Percentiles rank a stretch among this genome's conserved stretches.
Conservation (phyloP, 2,888 invertebrate species). For the Morpho deidamia region DNA sequence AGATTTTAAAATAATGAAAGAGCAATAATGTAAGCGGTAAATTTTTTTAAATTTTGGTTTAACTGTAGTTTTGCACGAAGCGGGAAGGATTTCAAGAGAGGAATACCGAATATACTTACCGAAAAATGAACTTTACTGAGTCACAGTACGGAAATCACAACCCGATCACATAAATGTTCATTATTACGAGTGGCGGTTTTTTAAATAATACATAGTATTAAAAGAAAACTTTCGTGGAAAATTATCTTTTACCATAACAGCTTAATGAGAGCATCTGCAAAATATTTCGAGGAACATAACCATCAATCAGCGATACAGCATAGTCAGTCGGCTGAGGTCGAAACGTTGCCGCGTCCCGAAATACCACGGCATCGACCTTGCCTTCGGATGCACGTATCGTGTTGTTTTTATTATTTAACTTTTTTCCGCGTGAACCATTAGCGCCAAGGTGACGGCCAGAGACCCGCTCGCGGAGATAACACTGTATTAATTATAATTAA, state of each 20-base stretch:
- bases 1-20: no score
- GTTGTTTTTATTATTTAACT: slow-evolving; percentile 65
- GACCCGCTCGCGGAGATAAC: slow-evolving; percentile 5
- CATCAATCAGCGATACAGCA: slow-evolving; percentile 61
- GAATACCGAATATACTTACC: no score
- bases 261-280: slow-evolving; percentile 40
- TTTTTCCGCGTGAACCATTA: slow-evolving; percentile 52
- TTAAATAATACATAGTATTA: not conserved
- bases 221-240: slow-evolving; percentile 16
- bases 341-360: slow-evolving; percentile 58
- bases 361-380: slow-evolving; percentile 73
- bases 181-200: no score
- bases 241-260: slow-evolving; percentile 28
- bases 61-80: no score
- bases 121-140: no score
- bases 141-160: no score
- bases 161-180: no score
- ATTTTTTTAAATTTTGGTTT: no score
- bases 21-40: no score
- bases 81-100: no score
- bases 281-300: slow-evolving; percentile 50
- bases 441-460: slow-evolving; percentile 64
- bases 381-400: slow-evolving; percentile 58
- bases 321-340: slow-evolving; percentile 43
- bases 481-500: no score